Evolutionary conservation across 2,888 invertebrate species (phyloP).

Genomic region (Autographa pulchrina): DNA sequence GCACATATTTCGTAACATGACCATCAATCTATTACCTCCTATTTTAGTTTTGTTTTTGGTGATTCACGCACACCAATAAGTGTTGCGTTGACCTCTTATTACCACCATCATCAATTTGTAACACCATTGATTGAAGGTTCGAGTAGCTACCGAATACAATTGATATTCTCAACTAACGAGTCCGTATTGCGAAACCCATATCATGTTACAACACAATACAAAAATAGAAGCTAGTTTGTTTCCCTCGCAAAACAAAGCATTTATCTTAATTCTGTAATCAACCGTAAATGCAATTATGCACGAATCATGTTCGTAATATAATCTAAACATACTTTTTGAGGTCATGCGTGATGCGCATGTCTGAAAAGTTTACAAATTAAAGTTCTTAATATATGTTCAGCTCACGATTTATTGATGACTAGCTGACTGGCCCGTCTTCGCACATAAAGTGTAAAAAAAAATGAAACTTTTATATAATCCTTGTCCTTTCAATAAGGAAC

Average conservation of each 20-base stretch:
- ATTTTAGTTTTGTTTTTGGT: neutral
- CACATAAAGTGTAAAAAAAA: too few species aligned
- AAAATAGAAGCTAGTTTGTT: constrained; percentile 33
- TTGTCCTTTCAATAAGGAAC: too few species aligned
- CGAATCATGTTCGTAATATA: constrained; percentile 41
- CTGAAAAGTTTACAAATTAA: constrained; percentile 38
- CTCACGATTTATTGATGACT: constrained; percentile 62
- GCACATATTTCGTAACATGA: neutral
- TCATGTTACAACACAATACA: constrained; percentile 32
- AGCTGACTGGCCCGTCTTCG: too few species aligned
- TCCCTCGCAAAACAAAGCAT: constrained; percentile 44
- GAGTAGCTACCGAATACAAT: constrained; percentile 28
- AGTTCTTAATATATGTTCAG: neutral
- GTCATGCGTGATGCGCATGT: constrained; percentile 59
- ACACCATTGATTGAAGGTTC: constrained; percentile 38
- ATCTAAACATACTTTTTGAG: constrained; percentile 47
- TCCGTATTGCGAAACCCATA: constrained; percentile 47
- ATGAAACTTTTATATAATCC: too few species aligned
- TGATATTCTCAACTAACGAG: constrained; percentile 17
- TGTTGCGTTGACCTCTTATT: neutral
- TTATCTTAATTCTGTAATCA: constrained; percentile 61
- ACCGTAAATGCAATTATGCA: constrained; percentile 56
- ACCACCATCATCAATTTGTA: constrained; percentile 22
- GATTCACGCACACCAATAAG: too few species aligned
- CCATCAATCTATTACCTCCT: neutral